phyloP scores from a whole-genome alignment of 2,113 vertebrate genomes.

The Thryonomys swinderianus region DNA sequence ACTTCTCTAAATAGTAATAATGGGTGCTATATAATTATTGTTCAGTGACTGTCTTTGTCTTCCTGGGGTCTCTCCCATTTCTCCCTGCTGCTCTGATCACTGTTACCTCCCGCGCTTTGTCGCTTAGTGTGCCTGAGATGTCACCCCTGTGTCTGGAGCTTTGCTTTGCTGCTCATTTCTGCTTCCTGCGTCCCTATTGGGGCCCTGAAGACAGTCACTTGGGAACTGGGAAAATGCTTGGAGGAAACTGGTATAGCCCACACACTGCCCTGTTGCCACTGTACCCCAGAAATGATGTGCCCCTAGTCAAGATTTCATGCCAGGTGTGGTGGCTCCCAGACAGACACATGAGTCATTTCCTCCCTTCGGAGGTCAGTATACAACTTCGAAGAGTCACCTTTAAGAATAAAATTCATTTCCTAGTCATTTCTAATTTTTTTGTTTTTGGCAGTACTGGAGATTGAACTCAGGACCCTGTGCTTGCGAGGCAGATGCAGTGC shows the following conservation, averaged over 20 bases:
- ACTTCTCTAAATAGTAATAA: slow-evolving; percentile 16
- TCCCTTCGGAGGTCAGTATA: background rate
- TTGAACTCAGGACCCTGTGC: too few relatives aligned
- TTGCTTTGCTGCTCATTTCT: background rate
- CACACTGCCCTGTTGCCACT: background rate
- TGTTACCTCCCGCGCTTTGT: background rate
- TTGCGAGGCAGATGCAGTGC: too few relatives aligned
- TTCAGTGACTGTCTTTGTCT: background rate
- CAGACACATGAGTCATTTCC: background rate
- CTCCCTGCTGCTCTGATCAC: background rate
- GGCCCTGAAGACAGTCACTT: background rate
- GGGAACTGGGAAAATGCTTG: background rate
- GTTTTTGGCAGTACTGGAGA: too few relatives aligned
- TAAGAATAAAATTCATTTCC: background rate
- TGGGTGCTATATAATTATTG: slow-evolving; percentile 41
- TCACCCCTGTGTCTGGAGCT: background rate
- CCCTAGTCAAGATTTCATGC: background rate
- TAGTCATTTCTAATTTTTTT: slow-evolving; percentile 5
- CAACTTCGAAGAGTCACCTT: background rate
- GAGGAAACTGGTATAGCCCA: background rate
- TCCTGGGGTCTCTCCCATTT: background rate
- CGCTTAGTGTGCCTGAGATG: background rate
- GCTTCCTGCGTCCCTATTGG: background rate
- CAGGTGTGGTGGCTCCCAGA: background rate
- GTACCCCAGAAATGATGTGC: background rate